phyloP scores from a whole-genome alignment of 2,113 vertebrate genomes.

The Myiozetetes cayanensis region DNA sequence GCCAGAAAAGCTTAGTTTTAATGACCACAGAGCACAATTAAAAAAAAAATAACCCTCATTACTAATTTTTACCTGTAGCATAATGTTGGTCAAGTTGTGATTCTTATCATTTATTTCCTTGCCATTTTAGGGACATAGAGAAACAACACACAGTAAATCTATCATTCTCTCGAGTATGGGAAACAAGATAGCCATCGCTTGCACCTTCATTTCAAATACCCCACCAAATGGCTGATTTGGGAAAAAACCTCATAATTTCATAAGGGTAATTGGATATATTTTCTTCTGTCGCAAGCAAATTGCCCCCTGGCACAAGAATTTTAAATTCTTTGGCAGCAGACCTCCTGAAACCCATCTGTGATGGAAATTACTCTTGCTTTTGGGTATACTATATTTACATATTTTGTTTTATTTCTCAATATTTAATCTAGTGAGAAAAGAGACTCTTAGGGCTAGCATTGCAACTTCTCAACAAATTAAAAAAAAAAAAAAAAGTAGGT shows the following conservation, averaged over 20 bases:
- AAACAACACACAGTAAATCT: neutral
- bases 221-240: slow-evolving; percentile 44
- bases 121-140: neutral
- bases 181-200: neutral
- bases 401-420: slow-evolving; percentile 64
- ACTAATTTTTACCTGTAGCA: neutral
- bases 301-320: slow-evolving; percentile 47
- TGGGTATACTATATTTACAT: slow-evolving; percentile 70
- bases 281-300: slow-evolving; percentile 62
- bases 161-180: neutral
- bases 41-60: neutral
- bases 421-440: slow-evolving; percentile 65
- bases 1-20: neutral
- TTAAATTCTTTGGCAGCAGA: slow-evolving; percentile 65
- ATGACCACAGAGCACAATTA: neutral
- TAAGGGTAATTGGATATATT: slow-evolving; percentile 60
- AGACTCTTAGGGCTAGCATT: neutral
- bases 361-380: slow-evolving; percentile 72
- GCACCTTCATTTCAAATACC: slow-evolving; percentile 37
- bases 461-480: neutral
- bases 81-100: neutral
- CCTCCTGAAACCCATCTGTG: slow-evolving; percentile 68
- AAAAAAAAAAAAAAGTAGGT: neutral
- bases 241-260: slow-evolving; percentile 57
- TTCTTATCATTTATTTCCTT: neutral